A percentile compares a stretch with the other conserved stretches of the same genome.
These are phyloP conservation scores for Styela clava DNA, from an alignment of 23 tunicate species.

Conservation along the genomic window DNA sequence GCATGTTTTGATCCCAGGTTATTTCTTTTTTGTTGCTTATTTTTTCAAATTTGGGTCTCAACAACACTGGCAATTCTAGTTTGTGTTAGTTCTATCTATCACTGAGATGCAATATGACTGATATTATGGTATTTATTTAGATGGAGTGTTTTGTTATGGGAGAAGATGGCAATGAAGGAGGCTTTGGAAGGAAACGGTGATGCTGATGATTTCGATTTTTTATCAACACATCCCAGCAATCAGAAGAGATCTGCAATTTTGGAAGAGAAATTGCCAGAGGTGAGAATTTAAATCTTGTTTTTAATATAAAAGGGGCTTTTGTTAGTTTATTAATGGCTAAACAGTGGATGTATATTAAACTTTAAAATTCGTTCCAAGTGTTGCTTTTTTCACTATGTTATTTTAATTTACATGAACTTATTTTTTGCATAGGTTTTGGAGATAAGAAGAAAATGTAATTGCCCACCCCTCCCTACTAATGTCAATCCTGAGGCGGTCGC, in stretches of 20 bases:
- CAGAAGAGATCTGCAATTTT: conserved; percentile 47
- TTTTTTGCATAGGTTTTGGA: conserved; percentile 27
- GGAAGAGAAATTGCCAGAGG: conserved; percentile 54
- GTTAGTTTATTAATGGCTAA: too few relatives aligned
- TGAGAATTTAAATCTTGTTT: background rate
- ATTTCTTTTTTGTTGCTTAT: background rate
- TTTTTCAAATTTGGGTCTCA: too few relatives aligned
- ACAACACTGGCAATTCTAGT: too few relatives aligned
- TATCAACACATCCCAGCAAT: conserved; percentile 82
- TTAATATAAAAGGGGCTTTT: too few relatives aligned
- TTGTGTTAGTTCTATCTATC: too few relatives aligned
- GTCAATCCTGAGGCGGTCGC: conserved; percentile 52
- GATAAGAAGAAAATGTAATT: conserved; percentile 45
- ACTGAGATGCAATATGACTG: background rate
- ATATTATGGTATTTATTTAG: background rate
- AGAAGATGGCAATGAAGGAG: conserved; percentile 71
- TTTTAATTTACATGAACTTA: too few relatives aligned
- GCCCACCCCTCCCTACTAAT: conserved; percentile 30
- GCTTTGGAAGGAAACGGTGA: background rate
- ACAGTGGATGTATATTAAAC: too few relatives aligned
- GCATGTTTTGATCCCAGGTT: conserved; percentile 88
- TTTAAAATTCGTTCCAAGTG: too few relatives aligned
- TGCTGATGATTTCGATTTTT: conserved; percentile 41
- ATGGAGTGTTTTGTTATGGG: conserved; percentile 82
- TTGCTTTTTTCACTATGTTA: too few relatives aligned